phyloP scores from a whole-genome alignment of 2,113 vertebrate genomes.

The Chamaetylas fuelleborni region DNA sequence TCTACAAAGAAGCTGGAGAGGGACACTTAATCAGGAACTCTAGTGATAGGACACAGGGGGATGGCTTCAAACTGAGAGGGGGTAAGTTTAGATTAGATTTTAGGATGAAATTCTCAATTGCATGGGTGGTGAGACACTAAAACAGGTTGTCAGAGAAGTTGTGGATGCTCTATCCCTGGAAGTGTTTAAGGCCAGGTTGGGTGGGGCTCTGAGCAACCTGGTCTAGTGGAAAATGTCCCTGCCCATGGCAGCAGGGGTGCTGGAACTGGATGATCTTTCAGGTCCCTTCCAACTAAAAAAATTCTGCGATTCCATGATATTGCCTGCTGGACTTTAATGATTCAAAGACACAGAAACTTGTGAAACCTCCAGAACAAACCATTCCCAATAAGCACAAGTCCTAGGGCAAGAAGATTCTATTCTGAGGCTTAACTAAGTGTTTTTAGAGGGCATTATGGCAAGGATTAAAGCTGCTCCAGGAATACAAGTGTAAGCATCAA shows the following conservation, averaged over 20 bases:
- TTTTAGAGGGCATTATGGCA: background rate
- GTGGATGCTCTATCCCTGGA: background rate
- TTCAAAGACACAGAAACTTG: conserved; percentile 50
- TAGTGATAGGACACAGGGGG: background rate
- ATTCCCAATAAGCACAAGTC: background rate
- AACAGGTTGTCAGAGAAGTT: background rate
- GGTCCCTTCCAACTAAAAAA: background rate
- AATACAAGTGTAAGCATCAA: background rate
- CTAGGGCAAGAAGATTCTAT: background rate
- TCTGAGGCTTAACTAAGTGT: background rate
- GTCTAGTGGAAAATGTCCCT: background rate
- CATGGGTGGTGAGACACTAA: background rate
- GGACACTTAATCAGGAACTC: background rate
- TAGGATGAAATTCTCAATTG: background rate
- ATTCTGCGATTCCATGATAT: background rate
- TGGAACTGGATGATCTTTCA: background rate
- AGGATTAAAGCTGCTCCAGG: background rate
- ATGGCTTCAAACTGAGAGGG: background rate
- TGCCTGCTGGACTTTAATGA: conserved; percentile 54
- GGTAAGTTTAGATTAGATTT: background rate
- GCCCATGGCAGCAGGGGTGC: background rate
- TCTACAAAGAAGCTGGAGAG: background rate
- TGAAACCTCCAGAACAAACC: background rate
- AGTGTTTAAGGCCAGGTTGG: background rate
- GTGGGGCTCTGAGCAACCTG: background rate